phyloP scores from a whole-genome alignment of 2,113 vertebrate species.

The Epinephelus cyanopodus region DNA sequence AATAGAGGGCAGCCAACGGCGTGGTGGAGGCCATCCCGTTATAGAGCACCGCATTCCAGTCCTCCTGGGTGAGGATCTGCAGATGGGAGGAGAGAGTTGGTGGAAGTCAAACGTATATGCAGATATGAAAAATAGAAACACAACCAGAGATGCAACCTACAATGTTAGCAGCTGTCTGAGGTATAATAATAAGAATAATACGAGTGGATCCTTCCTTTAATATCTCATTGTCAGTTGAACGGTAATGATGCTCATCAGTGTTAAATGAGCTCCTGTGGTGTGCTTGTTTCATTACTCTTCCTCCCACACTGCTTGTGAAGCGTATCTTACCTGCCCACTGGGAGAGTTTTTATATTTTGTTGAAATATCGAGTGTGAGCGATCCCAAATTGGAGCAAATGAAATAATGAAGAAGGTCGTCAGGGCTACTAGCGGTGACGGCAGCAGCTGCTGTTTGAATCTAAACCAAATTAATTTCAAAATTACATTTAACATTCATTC shows the following conservation, averaged over 20 bases:
- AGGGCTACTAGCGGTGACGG: constrained; percentile 8
- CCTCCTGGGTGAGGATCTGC: constrained; percentile 97
- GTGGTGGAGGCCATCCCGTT: constrained; percentile 98
- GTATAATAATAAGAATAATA: background rate
- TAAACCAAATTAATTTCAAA: constrained; percentile 21
- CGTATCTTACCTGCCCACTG: constrained; percentile 47
- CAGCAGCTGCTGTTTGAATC: constrained; percentile 49
- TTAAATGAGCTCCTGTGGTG: constrained; percentile 61
- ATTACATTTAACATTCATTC: background rate
- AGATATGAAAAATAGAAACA: background rate
- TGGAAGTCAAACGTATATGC: background rate
- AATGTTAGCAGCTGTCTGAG: constrained; percentile 11
- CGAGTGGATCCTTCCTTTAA: constrained; percentile 27
- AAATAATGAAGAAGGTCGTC: constrained; percentile 49
- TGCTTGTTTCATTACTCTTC: constrained; percentile 51
- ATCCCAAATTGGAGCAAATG: constrained; percentile 60
- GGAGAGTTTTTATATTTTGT: constrained; percentile 45
- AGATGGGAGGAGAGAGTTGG: constrained; percentile 21
- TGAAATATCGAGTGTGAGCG: constrained; percentile 26
- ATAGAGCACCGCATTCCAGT: constrained; percentile 98
- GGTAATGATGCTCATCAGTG: constrained; percentile 66
- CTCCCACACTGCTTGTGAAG: constrained; percentile 42
- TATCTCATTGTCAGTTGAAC: constrained; percentile 49
- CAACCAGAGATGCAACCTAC: background rate
- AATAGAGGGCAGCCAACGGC: constrained; percentile 95